phyloP scores from a whole-genome alignment of 2,113 vertebrate species.

The Orycteropus afer region DNA sequence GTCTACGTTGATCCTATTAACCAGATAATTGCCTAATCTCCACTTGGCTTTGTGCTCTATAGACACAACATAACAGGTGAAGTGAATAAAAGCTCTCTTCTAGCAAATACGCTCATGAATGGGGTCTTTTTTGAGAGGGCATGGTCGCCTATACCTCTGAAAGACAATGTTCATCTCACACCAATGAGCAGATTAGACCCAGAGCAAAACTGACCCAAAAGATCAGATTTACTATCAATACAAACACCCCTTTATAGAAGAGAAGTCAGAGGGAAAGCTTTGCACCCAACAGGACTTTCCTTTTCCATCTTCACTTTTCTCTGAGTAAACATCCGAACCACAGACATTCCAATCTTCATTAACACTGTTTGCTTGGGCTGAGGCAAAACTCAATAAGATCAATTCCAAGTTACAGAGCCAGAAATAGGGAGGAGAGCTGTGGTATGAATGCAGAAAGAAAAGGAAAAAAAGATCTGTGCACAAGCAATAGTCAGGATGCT shows the following conservation, averaged over 20 bases:
- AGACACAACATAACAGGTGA: slow-evolving; percentile 81
- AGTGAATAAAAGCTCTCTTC: slow-evolving; percentile 81
- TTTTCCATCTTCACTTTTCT: background rate
- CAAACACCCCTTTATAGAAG: slow-evolving; percentile 66
- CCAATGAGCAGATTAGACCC: slow-evolving; percentile 77
- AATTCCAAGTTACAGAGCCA: slow-evolving; percentile 63
- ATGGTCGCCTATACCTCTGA: slow-evolving; percentile 68
- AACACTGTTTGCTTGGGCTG: slow-evolving; percentile 70
- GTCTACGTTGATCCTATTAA: slow-evolving; percentile 82
- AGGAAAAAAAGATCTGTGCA: background rate
- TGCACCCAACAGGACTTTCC: background rate
- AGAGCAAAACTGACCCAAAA: slow-evolving; percentile 72
- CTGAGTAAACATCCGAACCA: background rate
- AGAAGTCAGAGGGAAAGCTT: background rate
- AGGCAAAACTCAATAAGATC: slow-evolving; percentile 76
- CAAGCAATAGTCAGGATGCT: background rate
- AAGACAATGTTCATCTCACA: slow-evolving; percentile 78
- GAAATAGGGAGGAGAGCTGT: background rate
- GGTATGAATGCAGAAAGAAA: background rate
- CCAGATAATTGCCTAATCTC: slow-evolving; percentile 83
- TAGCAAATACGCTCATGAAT: slow-evolving; percentile 76
- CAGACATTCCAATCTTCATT: slow-evolving; percentile 49
- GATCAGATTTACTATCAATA: slow-evolving; percentile 67
- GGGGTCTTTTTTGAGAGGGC: slow-evolving; percentile 65
- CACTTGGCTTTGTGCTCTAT: slow-evolving; percentile 78